Evolutionary conservation across 2,113 vertebrate species (phyloP).

Genomic region (Rhynchomys soricoides): DNA sequence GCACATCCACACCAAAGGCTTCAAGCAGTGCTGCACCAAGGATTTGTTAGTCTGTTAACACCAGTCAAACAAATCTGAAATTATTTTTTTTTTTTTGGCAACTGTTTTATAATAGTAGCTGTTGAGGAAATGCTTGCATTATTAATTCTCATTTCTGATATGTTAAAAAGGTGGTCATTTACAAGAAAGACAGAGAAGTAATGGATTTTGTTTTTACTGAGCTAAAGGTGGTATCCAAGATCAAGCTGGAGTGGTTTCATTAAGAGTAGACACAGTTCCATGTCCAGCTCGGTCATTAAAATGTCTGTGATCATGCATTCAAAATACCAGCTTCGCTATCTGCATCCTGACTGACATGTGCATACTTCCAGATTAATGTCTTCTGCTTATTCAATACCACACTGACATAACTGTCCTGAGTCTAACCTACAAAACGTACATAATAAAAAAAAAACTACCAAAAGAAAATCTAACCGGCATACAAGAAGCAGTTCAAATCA

Average conservation of each 20-base stretch:
- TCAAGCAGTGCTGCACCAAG: neutral
- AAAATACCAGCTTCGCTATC: neutral
- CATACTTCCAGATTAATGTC: neutral
- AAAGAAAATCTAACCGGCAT: neutral
- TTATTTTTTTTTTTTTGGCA: neutral
- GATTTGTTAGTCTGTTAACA: neutral
- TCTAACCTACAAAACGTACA: neutral
- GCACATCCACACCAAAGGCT: neutral
- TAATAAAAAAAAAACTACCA: neutral
- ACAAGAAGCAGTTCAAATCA: neutral
- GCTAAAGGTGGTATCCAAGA: neutral
- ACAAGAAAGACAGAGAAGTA: neutral
- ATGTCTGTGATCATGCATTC: neutral
- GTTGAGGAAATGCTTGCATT: conserved; percentile 2
- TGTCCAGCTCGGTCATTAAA: neutral
- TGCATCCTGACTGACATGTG: neutral
- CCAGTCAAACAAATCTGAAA: neutral
- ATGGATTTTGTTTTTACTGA: neutral
- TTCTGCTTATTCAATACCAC: neutral
- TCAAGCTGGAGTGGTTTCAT: neutral
- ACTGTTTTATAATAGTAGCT: neutral
- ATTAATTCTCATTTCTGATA: neutral
- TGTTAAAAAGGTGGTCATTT: neutral
- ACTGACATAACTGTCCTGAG: neutral
- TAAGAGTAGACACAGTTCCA: neutral